phyloP scores from a whole-genome alignment of 2,113 vertebrate genomes.

The Pelmatolapia mariae region DNA sequence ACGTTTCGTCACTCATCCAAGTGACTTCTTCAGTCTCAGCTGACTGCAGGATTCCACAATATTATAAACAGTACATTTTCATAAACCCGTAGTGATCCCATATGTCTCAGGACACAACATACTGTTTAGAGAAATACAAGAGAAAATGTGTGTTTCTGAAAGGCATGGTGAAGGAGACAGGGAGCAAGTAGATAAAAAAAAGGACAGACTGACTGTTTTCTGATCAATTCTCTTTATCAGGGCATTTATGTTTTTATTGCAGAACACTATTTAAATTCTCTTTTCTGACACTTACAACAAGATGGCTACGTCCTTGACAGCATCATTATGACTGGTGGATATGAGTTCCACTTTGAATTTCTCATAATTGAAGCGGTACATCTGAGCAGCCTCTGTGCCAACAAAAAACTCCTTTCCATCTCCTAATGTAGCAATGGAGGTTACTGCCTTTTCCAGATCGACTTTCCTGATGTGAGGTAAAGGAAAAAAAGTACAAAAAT shows the following conservation, averaged over 20 bases:
- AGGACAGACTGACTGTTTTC: neutral
- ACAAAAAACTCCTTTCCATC: slow-evolving; percentile 80
- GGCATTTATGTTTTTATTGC: neutral
- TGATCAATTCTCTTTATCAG: neutral
- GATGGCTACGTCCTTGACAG: slow-evolving; percentile 75
- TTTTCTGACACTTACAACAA: slow-evolving; percentile 73
- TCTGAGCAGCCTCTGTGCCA: slow-evolving; percentile 79
- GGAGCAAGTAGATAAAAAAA: too few species aligned
- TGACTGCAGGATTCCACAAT: too few species aligned
- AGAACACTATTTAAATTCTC: neutral
- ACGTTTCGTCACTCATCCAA: too few species aligned
- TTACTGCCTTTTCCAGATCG: slow-evolving; percentile 78
- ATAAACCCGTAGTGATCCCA: too few species aligned
- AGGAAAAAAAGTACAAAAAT: neutral
- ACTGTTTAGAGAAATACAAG: too few species aligned
- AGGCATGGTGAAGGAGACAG: neutral
- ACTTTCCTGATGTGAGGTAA: slow-evolving; percentile 63
- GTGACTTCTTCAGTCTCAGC: too few species aligned
- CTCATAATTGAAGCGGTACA: slow-evolving; percentile 69
- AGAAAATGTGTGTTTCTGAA: neutral
- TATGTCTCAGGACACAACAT: too few species aligned
- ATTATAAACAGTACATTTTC: too few species aligned
- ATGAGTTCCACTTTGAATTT: slow-evolving; percentile 82
- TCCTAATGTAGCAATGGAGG: slow-evolving; percentile 76
- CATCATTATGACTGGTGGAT: slow-evolving; percentile 73